Conservation (phyloP, 2,113 vertebrate genomes). For the Aegithalos caudatus region DNA sequence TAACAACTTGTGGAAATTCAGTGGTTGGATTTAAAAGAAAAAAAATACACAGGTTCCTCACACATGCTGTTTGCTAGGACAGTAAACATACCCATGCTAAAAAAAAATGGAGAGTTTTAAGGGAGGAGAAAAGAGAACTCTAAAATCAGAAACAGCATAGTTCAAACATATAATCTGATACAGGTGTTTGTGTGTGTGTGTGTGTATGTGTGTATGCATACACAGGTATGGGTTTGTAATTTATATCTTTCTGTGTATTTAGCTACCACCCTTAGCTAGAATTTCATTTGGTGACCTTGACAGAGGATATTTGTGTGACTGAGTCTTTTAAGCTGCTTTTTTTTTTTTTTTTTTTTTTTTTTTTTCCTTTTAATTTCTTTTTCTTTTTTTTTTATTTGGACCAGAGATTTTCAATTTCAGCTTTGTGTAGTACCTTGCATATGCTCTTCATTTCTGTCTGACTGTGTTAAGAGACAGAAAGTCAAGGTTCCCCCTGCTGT, state of each 20-base stretch:
- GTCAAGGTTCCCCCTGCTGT: background rate
- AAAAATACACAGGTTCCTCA: background rate
- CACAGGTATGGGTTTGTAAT: background rate
- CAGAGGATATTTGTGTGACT: background rate
- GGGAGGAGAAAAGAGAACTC: background rate
- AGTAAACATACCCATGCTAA: background rate
- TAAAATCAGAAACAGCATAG: background rate
- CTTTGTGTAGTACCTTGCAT: background rate
- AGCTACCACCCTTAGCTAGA: background rate
- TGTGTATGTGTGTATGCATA: background rate
- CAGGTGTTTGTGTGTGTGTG: accelerated
- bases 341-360: background rate
- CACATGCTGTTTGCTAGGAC: background rate
- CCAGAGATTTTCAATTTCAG: background rate
- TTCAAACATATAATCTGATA: background rate
- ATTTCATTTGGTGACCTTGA: background rate
- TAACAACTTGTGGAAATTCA: background rate
- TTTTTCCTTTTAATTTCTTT: background rate
- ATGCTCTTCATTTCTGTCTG: background rate
- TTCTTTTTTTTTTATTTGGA: background rate
- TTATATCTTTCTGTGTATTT: background rate
- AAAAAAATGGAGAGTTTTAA: background rate
- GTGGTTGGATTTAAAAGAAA: background rate
- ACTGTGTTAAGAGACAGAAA: background rate
- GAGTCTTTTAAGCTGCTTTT: background rate